A percentile compares a stretch with the other conserved stretches of the same genome.
Conservation (phyloP, 2,888 invertebrate genomes). For the Escarpia spicata region DNA sequence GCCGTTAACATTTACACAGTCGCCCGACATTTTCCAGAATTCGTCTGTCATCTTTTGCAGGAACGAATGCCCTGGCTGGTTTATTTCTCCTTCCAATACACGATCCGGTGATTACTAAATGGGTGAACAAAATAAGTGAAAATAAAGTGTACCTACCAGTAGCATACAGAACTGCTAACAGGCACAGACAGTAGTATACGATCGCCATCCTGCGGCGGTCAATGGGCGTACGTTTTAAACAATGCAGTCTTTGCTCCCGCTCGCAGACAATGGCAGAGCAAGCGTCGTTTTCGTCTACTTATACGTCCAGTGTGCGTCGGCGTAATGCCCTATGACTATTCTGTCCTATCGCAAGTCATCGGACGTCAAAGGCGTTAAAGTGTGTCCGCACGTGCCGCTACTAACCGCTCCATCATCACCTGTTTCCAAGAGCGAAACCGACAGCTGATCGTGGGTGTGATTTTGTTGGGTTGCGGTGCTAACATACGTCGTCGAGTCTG, state of each 20-base stretch:
- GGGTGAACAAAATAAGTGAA: background rate
- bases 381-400: background rate
- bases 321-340: background rate
- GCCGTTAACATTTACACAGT: too few species aligned
- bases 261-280: background rate
- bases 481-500: background rate
- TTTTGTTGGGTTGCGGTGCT: background rate
- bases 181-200: background rate
- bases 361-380: background rate
- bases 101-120: background rate
- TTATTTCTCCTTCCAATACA: background rate
- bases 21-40: too few species aligned
- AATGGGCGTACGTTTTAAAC: background rate
- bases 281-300: background rate
- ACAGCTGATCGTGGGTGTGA: conserved; percentile 1
- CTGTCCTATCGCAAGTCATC: background rate
- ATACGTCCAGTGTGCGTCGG: background rate
- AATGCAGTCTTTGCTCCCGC: background rate
- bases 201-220: background rate
- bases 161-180: background rate
- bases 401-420: background rate
- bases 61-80: too few species aligned
- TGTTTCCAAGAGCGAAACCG: background rate
- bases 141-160: background rate
- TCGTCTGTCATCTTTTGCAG: too few species aligned